Base-by-base conservation (phyloP, 2,113 vertebrate species). In the Callochromis pleurospilus region DNA sequence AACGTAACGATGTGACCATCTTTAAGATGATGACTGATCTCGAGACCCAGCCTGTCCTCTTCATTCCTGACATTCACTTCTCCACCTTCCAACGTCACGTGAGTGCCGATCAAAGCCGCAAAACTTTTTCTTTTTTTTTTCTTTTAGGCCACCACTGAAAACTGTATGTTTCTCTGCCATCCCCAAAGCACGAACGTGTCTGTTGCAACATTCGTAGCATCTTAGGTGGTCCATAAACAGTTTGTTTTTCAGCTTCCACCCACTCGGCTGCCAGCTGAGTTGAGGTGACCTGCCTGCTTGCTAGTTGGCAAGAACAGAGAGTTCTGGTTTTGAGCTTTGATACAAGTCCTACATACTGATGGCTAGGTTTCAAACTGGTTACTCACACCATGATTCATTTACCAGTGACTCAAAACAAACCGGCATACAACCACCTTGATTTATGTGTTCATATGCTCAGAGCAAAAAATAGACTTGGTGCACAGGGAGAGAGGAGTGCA, bases 1-100 rank as follows among this genome's bases (percentile, higher is more conserved):
- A 99, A 84, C 97, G 98, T 53, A 98, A 97, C 0, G 99, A 99
- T 47, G 94, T 98, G 94, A 99, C 99, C 0, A 85, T 98, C 87
- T 99, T 99, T 94, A 99, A 98, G 95, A 97, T 97, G 87, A 97
- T 99, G 93, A 91, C 92, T 2, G 98, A 99, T 79, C 93, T 97
- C 0, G 98, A 99, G 82, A 99, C 98, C 2, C 98, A 99, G 95
- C 99, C 99, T 0, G 98, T 99, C 31, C 98, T 99, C 19, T 99
- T 99, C 93, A 99, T 99, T 40, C 98, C 99, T 0, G 98, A 99
- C 1, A 96, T 99, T 83, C 98, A 99, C 93, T 99, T 99, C 87
- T 95, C 98, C 42, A 97, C 93, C 90, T 97, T 99, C 81, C 99
- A 99, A 93, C 98, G 98, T 55, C 98, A 99, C 0, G 99, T 99